These are phyloP conservation scores for Eumacrocentrus americanus DNA, from an alignment of 2,888 invertebrate species.

Conservation along the genomic window DNA sequence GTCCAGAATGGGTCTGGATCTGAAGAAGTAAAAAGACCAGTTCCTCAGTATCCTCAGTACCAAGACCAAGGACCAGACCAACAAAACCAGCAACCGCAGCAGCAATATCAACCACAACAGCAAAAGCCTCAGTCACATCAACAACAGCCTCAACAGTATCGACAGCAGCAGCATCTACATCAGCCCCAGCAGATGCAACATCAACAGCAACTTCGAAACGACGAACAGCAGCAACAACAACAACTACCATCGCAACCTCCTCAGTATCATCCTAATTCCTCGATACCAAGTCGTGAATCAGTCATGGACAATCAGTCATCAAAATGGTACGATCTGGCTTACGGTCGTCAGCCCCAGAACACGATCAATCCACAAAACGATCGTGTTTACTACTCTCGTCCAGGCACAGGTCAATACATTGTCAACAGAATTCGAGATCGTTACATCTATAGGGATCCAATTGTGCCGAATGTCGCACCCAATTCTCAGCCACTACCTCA, in stretches of 20 bases:
- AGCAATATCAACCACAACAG: constrained; percentile 43
- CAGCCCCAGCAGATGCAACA: constrained; percentile 19
- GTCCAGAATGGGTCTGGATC: constrained; percentile 61
- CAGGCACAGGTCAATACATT: constrained; percentile 39
- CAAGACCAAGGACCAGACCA: constrained; percentile 36
- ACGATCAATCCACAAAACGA: constrained; percentile 41
- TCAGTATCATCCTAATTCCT: constrained; percentile 40
- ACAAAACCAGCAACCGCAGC: constrained; percentile 18
- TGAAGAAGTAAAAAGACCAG: constrained; percentile 45
- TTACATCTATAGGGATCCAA: constrained; percentile 34
- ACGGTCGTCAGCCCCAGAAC: constrained; percentile 40
- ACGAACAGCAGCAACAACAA: constrained; percentile 29
- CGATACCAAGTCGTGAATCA: constrained; percentile 34
- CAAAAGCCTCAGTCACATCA: constrained; percentile 31
- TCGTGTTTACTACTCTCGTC: constrained; percentile 42
- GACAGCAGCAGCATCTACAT: constrained; percentile 25
- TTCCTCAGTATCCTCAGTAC: constrained; percentile 45
- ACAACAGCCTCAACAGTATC: constrained; percentile 36
- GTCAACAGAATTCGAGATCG: constrained; percentile 41
- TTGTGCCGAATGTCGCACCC: constrained; percentile 8
- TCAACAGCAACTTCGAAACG: constrained; percentile 16
- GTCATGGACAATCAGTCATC: no score
- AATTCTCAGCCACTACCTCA: constrained; percentile 38
- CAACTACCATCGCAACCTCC: constrained; percentile 31
- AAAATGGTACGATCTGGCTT: constrained; percentile 41